Evolutionary conservation across 2,113 vertebrate genomes (phyloP), one percentile per base, ranked within the genome.

Genomic region (Cebidichthys violaceus): DNA sequence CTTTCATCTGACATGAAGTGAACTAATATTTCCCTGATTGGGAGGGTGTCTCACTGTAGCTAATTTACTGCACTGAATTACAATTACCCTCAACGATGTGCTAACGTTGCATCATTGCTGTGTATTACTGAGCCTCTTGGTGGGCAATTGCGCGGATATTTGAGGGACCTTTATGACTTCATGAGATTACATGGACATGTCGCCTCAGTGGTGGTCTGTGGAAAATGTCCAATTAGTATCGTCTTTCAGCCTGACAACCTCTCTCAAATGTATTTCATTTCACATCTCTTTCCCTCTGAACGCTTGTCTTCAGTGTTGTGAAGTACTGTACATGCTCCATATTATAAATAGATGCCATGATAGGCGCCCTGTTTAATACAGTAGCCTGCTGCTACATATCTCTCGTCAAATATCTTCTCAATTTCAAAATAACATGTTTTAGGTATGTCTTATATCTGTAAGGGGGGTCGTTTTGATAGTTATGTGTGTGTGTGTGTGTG

Each of bases 171-270:
- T 41, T 45, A n/a, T 73, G 50, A 72, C 31, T 22, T 70, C 45
- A 66, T 60, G 22, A 78, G 75, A 81, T 81, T 65, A 82, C 74
- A 66, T 47, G 64, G 62, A 71, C n/a, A 29, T 81, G 67, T 74
- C 24, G 50, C 77, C 6, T 75, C 45, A 2, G 2, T 78, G 41
- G 77, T 70, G 70, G 72, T 57, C 33, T 71, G 69, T 47, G 68
- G 71, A 71, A 89, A 65, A 82, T 79, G 20, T 87, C 22, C 37
- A 68, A 75, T 88, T 85, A 70, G 41, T 50, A 1, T 66, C 45
- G 8, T 81, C 52, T 75, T 66, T 68, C 54, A 79, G 47, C 18
- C 47, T 54, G 66, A 75, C 70, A 50, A 39, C 33, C 31, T 47
- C 31, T 47, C 43, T 81, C 11, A 61, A 45, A 18, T 11, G n/a